phyloP scores from a whole-genome alignment of 2,113 vertebrate genomes.

The Centrocercus urophasianus region DNA sequence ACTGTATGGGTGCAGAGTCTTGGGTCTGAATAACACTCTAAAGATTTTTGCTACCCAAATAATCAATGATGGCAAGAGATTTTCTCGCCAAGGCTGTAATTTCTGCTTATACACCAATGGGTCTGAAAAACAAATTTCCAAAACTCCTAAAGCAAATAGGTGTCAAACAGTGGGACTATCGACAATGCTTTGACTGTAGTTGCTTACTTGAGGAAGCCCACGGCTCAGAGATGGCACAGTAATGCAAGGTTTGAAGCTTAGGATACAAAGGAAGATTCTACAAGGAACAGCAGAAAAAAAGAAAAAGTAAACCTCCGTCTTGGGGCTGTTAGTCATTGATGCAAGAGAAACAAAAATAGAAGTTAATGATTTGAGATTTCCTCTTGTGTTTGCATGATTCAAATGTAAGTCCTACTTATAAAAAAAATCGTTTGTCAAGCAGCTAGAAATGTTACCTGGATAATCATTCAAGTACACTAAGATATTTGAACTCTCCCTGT shows the following conservation, averaged over 20 bases:
- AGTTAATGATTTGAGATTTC: neutral
- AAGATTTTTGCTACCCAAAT: constrained; percentile 52
- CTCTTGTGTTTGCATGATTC: neutral
- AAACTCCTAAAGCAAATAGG: neutral
- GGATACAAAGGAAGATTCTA: neutral
- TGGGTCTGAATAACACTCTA: neutral
- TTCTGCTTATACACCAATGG: neutral
- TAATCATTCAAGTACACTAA: neutral
- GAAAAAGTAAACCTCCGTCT: neutral
- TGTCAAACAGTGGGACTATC: neutral
- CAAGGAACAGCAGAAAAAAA: neutral
- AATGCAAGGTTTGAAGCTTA: neutral
- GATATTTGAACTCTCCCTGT: neutral
- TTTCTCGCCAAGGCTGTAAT: constrained; percentile 14
- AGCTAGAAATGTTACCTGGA: neutral
- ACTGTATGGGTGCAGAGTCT: neutral
- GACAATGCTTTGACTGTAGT: neutral
- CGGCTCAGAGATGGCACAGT: accelerated
- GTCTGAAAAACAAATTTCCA: neutral
- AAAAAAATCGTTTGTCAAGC: neutral
- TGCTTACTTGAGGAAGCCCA: neutral
- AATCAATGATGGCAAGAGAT: constrained; percentile 46
- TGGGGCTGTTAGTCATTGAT: neutral
- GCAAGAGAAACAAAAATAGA: constrained; percentile 40
- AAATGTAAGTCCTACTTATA: neutral